phyloP scores from a whole-genome alignment of 2,888 invertebrate species.

The Protodeltote pygarga region DNA sequence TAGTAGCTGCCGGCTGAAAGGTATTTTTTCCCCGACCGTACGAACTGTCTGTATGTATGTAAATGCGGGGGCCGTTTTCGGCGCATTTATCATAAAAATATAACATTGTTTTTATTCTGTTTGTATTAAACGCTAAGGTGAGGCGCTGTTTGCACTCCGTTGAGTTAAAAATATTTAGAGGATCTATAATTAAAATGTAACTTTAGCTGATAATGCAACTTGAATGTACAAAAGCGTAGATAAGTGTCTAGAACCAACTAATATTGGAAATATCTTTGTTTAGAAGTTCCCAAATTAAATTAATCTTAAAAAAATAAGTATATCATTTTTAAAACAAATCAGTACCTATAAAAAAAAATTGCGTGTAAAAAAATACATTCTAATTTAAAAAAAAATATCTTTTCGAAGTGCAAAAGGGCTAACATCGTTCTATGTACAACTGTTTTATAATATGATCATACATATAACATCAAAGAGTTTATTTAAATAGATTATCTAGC shows the following conservation, averaged over 20 bases:
- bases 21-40: slow-evolving; percentile 60
- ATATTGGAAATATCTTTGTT: too few relatives aligned
- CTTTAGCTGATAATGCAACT: too few relatives aligned
- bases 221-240: too few relatives aligned
- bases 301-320: too few relatives aligned
- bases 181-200: slow-evolving; percentile 34
- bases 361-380: too few relatives aligned
- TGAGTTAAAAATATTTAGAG: slow-evolving; percentile 19
- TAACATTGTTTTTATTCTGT: slow-evolving; percentile 54
- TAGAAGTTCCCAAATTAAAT: too few relatives aligned
- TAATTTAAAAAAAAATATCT: slow-evolving; percentile 6
- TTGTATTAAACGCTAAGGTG: slow-evolving; percentile 31
- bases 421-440: slow-evolving; percentile 35
- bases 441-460: slow-evolving; percentile 35
- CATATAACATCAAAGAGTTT: slow-evolving; percentile 39
- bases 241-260: too few relatives aligned
- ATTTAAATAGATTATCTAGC: slow-evolving; percentile 44
- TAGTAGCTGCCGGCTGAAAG: slow-evolving; percentile 8
- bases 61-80: slow-evolving; percentile 62
- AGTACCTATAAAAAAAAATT: too few relatives aligned
- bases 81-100: slow-evolving; percentile 57
- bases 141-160: slow-evolving; percentile 22
- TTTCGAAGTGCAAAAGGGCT: slow-evolving; percentile 28
- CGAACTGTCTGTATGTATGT: slow-evolving; percentile 48
- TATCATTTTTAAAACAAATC: too few relatives aligned